These are phyloP conservation scores for Lepidiolamprologus cunningtoni DNA, from an alignment of 2,113 vertebrate species.

Conservation along the genomic window DNA sequence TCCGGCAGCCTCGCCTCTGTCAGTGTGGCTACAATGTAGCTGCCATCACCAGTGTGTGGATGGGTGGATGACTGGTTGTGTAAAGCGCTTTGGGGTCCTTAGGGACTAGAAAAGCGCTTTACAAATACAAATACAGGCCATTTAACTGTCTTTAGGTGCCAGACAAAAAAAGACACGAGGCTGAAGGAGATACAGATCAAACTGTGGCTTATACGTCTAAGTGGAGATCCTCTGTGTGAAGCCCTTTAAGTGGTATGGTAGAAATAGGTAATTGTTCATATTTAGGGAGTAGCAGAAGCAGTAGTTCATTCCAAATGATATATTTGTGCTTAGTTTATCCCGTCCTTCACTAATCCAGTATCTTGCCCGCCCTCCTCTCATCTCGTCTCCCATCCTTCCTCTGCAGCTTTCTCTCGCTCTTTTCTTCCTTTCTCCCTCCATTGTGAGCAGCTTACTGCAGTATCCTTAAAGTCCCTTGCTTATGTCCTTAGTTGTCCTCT, in stretches of 20 bases:
- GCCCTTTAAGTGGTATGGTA: neutral
- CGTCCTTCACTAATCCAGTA: constrained; percentile 9
- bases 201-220: neutral
- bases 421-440: neutral
- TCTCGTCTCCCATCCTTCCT: neutral
- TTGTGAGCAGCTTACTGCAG: constrained; percentile 53
- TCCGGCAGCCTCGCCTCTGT: neutral
- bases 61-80: rapidly evolving
- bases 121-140: rapidly evolving
- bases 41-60: neutral
- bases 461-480: constrained; percentile 58
- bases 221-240: neutral
- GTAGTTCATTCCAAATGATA: neutral
- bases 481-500: constrained; percentile 64
- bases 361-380: neutral
- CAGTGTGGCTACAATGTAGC: neutral
- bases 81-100: rapidly evolving
- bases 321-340: neutral
- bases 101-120: rapidly evolving
- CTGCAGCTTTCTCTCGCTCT: neutral
- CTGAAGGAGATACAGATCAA: neutral
- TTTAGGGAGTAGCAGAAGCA: neutral
- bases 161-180: neutral
- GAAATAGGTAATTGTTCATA: neutral
- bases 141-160: neutral